Conservation (phyloP, 2,797 vertebrate genomes). For the Microctenopoma steveboyesi region DNA sequence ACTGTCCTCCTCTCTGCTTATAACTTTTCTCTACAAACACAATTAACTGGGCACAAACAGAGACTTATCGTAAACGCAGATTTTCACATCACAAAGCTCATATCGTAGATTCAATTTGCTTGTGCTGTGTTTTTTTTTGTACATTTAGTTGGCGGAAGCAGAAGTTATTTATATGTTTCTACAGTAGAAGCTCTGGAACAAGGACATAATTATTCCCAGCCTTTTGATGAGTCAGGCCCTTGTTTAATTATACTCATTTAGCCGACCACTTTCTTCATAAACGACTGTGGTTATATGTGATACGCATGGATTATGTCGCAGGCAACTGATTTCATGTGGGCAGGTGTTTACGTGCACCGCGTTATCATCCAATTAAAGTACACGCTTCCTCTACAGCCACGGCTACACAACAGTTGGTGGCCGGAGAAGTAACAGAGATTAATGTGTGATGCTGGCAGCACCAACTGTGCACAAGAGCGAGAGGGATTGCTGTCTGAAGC, state of each 20-base stretch:
- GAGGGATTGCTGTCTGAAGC: slow-evolving; percentile 47
- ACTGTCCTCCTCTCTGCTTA: too few species aligned
- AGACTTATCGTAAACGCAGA: too few species aligned
- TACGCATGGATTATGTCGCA: slow-evolving; percentile 61
- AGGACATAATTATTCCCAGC: slow-evolving; percentile 40
- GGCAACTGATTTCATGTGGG: slow-evolving; percentile 31
- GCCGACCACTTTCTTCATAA: slow-evolving; percentile 51
- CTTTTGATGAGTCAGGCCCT: slow-evolving; percentile 46
- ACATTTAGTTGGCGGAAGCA: background rate
- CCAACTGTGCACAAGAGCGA: slow-evolving; percentile 24
- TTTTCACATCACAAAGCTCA: too few species aligned
- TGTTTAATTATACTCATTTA: slow-evolving; percentile 61
- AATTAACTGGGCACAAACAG: too few species aligned
- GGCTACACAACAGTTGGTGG: slow-evolving; percentile 47
- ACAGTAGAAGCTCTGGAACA: slow-evolving; percentile 23
- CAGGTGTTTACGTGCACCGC: slow-evolving; percentile 40
- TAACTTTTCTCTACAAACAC: background rate
- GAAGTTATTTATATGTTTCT: slow-evolving; percentile 25
- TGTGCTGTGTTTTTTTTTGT: background rate
- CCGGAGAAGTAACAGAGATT: slow-evolving; percentile 47
- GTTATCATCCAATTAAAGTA: slow-evolving; percentile 57
- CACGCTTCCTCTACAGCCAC: background rate
- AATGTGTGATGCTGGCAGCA: slow-evolving; percentile 35
- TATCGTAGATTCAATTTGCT: too few species aligned
- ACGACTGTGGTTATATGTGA: slow-evolving; percentile 46